These are phyloP conservation scores for Drosophila carrolli DNA, from an alignment of 1,140 invertebrate genomes.

Conservation along the genomic window DNA sequence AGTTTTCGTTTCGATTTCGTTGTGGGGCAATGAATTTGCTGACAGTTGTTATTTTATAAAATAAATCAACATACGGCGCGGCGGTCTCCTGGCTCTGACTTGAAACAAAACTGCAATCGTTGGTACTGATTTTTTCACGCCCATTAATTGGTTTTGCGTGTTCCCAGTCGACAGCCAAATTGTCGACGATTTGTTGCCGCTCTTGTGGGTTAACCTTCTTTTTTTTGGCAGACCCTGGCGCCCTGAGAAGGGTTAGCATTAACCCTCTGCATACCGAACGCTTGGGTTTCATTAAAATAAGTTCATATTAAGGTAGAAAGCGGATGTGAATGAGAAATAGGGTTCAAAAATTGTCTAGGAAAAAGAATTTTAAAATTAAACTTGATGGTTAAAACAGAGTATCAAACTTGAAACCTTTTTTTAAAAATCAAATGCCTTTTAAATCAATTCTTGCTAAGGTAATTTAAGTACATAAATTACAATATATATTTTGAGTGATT, in stretches of 20 bases:
- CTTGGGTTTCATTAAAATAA: background rate
- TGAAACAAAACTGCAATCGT: constrained; percentile 68
- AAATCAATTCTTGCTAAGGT: too few relatives aligned
- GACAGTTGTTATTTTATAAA: constrained; percentile 80
- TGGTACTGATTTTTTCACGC: constrained; percentile 74
- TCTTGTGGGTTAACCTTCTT: constrained; percentile 30
- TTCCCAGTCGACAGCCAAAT: constrained; percentile 74
- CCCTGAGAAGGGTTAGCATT: constrained; percentile 38
- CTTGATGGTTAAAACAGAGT: too few relatives aligned
- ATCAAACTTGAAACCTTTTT: too few relatives aligned
- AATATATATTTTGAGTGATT: background rate
- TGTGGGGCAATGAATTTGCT: constrained; percentile 77
- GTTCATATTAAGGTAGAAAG: too few relatives aligned
- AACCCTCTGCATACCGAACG: constrained; percentile 4
- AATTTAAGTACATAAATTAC: background rate
- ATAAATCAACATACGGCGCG: constrained; percentile 73
- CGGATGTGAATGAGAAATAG: too few relatives aligned
- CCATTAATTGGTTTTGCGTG: constrained; percentile 83
- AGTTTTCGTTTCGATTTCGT: constrained; percentile 60
- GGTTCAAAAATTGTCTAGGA: too few relatives aligned
- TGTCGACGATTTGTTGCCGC: constrained; percentile 76
- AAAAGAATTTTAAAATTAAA: too few relatives aligned
- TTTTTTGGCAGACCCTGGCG: constrained; percentile 51
- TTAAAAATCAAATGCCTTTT: too few relatives aligned
- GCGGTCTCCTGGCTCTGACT: constrained; percentile 32